Percentiles rank a stretch among this genome's conserved stretches.
Evolutionary conservation across 2,888 invertebrate genomes (phyloP).

Genomic region (Encarsia formosa): DNA sequence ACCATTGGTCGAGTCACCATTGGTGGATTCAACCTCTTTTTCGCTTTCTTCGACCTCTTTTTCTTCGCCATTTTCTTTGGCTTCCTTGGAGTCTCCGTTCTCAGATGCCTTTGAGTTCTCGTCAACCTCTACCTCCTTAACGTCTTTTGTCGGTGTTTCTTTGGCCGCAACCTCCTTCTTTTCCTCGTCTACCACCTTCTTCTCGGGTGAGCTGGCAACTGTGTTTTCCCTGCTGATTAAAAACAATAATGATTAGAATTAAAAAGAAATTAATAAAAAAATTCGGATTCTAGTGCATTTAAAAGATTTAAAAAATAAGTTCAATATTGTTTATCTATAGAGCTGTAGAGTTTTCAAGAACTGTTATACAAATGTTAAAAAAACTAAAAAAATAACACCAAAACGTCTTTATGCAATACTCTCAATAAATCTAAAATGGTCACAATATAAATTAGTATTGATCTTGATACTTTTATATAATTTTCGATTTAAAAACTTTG

Average conservation of each 20-base stretch:
- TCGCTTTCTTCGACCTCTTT: conserved; percentile 49
- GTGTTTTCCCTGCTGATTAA: conserved; percentile 19
- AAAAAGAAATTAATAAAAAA: background rate
- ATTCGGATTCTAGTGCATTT: background rate
- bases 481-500: too few species aligned
- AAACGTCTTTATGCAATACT: background rate
- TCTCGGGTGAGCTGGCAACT: conserved; percentile 45
- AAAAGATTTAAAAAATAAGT: background rate
- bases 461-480: too few species aligned
- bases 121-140: conserved; percentile 6
- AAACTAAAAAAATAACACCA: background rate
- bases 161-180: conserved; percentile 40
- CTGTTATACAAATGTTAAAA: background rate
- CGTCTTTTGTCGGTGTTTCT: conserved; percentile 4
- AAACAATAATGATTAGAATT: background rate
- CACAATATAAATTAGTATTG: too few species aligned
- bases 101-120: conserved; percentile 40
- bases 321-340: background rate
- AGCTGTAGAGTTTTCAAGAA: background rate
- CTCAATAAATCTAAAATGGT: too few species aligned
- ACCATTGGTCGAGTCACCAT: conserved; percentile 47
- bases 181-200: conserved; percentile 52
- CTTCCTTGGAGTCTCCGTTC: conserved; percentile 45
- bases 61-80: conserved; percentile 52
- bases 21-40: conserved; percentile 46